Base-by-base conservation (phyloP, 2,888 invertebrate species). In the Melanargia galathea region DNA sequence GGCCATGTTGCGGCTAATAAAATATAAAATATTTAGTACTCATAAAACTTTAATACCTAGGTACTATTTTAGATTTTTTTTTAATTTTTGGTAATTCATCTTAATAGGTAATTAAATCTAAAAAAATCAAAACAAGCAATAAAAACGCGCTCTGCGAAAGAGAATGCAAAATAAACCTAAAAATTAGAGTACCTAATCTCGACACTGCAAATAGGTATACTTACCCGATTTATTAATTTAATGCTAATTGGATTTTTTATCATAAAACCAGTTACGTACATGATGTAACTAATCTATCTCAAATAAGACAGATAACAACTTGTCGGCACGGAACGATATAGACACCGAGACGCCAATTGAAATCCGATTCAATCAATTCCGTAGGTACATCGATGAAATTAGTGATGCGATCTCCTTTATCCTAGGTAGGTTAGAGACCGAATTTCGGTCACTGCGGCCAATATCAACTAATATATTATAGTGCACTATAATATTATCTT, bases 391-490 rank as follows among this genome's bases (percentile, higher is more conserved):
- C 69, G 8, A 20, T n/a, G n/a, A n/a, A n/a, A 33, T 10, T 11
- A 16, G 11, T 26, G 78, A 78, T 76, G 78, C 70, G 74, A 76
- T 72, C 70, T 65, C 71, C 71, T 71, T 65, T 70, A 77, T 76
- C 77, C n/a, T n/a, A n/a, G n/a, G n/a, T n/a, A n/a, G n/a, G n/a
- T n/a, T n/a, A n/a, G n/a, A n/a, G n/a, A n/a, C n/a, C n/a, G n/a
- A n/a, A n/a, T n/a, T n/a, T n/a, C n/a, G n/a, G n/a, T n/a, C n/a
- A n/a, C n/a, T n/a, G n/a, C n/a, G n/a, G n/a, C n/a, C n/a, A n/a
- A n/a, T n/a, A n/a, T n/a, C n/a, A n/a, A n/a, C n/a, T n/a, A n/a
- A n/a, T n/a, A n/a, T n/a, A n/a, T n/a, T n/a, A n/a, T n/a, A n/a
- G n/a, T n/a, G n/a, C n/a, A n/a, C n/a, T n/a, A n/a, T n/a, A n/a